phyloP scores from a whole-genome alignment of 2,888 invertebrate species.

The Melitaea athalia region DNA sequence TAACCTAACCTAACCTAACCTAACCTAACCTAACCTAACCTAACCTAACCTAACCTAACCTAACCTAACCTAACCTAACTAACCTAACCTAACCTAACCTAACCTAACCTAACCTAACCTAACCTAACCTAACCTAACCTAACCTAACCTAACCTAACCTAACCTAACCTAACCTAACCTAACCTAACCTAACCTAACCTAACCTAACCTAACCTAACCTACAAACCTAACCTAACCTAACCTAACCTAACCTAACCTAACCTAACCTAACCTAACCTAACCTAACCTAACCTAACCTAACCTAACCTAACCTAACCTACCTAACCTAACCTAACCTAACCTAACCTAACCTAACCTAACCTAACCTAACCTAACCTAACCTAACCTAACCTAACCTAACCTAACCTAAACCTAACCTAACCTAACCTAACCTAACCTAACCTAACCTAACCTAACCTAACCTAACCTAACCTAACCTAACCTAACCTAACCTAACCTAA shows the following conservation, averaged over 20 bases:
- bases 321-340: constrained; percentile 21
- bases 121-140: constrained; percentile 10
- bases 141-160: constrained; percentile 31
- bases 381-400: constrained; percentile 11
- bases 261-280: constrained; percentile 41
- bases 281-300: constrained; percentile 5
- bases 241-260: constrained; percentile 42
- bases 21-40: constrained; percentile 23
- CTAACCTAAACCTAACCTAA: constrained; percentile 6
- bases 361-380: constrained; percentile 7
- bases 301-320: constrained; percentile 10
- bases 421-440: constrained; percentile 10
- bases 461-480: constrained; percentile 6
- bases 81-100: constrained; percentile 28
- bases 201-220: constrained; percentile 12
- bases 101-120: constrained; percentile 1
- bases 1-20: constrained; percentile 20
- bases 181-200: constrained; percentile 29
- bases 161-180: constrained; percentile 16
- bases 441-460: constrained; percentile 10
- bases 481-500: not conserved
- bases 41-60: constrained; percentile 25
- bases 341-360: constrained; percentile 18
- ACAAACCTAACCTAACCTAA: constrained; percentile 22
- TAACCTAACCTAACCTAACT: constrained; percentile 23